These are phyloP conservation scores for Leptopilina drosophilae DNA, from an alignment of 2,888 invertebrate species.

Conservation along the genomic window DNA sequence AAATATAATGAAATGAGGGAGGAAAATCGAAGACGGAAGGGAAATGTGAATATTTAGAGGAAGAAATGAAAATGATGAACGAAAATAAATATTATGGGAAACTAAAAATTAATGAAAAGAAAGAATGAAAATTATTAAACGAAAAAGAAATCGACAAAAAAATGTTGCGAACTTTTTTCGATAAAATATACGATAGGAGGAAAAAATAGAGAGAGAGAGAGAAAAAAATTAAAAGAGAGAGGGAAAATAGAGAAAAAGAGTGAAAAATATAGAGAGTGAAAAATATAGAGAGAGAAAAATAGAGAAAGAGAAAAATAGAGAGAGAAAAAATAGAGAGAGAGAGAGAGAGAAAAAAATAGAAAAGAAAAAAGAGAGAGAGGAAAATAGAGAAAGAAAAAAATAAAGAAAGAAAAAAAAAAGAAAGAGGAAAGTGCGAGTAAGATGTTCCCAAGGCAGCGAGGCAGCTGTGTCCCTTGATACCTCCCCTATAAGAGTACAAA, in stretches of 20 bases:
- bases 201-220: slow-evolving; percentile 18
- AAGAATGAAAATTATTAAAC: background rate
- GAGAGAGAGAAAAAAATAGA: background rate
- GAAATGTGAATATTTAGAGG: slow-evolving; percentile 1
- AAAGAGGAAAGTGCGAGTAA: slow-evolving; percentile 54
- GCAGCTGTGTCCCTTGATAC: slow-evolving; percentile 72
- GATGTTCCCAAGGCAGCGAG: slow-evolving; percentile 61
- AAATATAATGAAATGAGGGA: background rate
- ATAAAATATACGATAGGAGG: slow-evolving; percentile 23
- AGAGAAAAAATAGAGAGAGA: slow-evolving; percentile 21
- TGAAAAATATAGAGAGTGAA: no score
- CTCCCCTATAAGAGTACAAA: slow-evolving; percentile 76
- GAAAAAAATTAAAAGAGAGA: no score
- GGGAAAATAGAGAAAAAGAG: no score
- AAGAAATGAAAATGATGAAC: slow-evolving; percentile 41
- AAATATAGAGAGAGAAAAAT: no score
- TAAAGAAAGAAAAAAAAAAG: slow-evolving; percentile 38
- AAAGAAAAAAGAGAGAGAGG: no score
- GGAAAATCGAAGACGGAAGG: slow-evolving; percentile 8
- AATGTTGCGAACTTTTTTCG: background rate
- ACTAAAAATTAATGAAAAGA: slow-evolving; percentile 23
- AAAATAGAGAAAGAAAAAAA: no score
- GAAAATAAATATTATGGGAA: background rate
- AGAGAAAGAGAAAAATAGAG: no score
- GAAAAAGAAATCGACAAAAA: slow-evolving; percentile 26